Evolutionary conservation across 1,140 invertebrate genomes (phyloP), one percentile per base, ranked within the genome.

Genomic region (Drosophila suzukii): DNA sequence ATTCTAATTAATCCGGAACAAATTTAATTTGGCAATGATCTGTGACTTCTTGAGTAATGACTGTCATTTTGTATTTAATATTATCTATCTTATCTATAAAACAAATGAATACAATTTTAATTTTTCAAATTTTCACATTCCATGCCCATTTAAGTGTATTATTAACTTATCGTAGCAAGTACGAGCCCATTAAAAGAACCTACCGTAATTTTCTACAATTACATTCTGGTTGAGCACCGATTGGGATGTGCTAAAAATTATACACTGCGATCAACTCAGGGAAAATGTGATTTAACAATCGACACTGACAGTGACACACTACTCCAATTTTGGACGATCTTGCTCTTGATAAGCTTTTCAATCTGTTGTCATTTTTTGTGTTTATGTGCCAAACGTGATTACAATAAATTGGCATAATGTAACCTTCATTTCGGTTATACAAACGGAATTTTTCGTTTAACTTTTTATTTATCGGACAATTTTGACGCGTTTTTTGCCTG

Each of bases 361-460:
- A 50, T 74, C 51, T 58, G 47, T 17, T 60, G 34, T 20, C 12
- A 70, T 58, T 71, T 57, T 70, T 54, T 57, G 50, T 27, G 34
- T 57, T 59, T 47, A 30, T 60, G 41, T 63, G 60, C 44, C 46
- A 68, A 82, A 84, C 81, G 81, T 84, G 81, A 85, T 85, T 61
- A 72, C 46, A 68, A 86, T 81, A 44, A 60, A 67, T 60, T 60
- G 47, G 17, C 47, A 34, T 55, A 15, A 47, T 51, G 13, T 47
- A 63, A 54, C 75, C 65, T 85, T 67, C 47, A 54, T 50, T 63
- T n/a, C 17, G 60, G 73, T 38, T 77, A 61, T 60, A 61, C 49
- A 75, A 57, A 49, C 54, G 39, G 15, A 59, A 68, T 77, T 50
- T 54, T 70, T 58, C 15, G 10, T 15, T 72, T 12, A 2, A 15